phyloP scores from a whole-genome alignment of 2,113 vertebrate species.

The Xenotilapia flavipinnis region DNA sequence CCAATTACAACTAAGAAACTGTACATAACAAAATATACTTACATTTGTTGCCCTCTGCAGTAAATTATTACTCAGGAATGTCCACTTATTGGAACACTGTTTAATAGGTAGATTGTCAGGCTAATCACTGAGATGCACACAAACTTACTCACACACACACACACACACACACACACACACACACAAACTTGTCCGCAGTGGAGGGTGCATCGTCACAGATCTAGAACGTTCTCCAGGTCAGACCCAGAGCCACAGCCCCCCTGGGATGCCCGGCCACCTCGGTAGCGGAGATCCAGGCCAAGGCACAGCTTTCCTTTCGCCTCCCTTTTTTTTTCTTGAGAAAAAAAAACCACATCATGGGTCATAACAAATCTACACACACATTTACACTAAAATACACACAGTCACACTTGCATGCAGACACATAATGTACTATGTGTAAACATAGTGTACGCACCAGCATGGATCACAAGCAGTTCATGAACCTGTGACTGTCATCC shows the following conservation, averaged over 20 bases:
- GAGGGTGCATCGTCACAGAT: conserved; percentile 19
- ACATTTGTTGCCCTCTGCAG: neutral
- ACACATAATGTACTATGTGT: conserved; percentile 24
- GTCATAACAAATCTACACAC: conserved; percentile 21
- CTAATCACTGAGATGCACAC: conserved; percentile 15
- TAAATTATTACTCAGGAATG: neutral
- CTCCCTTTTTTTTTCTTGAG: neutral
- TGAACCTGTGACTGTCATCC: conserved; percentile 45
- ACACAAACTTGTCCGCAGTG: neutral
- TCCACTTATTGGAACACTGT: neutral
- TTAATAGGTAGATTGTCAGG: conserved; percentile 20
- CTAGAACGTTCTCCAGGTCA: conserved; percentile 37
- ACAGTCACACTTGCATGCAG: neutral
- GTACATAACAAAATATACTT: neutral
- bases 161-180: neutral
- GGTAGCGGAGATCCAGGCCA: neutral
- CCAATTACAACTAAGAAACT: neutral
- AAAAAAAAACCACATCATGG: neutral
- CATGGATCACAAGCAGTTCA: conserved; percentile 49
- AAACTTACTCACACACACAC: neutral
- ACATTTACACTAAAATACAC: conserved; percentile 3
- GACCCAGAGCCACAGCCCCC: conserved; percentile 4
- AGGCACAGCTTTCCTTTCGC: neutral
- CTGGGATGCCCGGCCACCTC: conserved; percentile 22
- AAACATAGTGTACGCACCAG: conserved; percentile 51